A percentile compares a stretch with the other conserved stretches of the same genome.
Evolutionary conservation across 2,797 vertebrate species (phyloP).

Genomic region (Clarias fuscus): DNA sequence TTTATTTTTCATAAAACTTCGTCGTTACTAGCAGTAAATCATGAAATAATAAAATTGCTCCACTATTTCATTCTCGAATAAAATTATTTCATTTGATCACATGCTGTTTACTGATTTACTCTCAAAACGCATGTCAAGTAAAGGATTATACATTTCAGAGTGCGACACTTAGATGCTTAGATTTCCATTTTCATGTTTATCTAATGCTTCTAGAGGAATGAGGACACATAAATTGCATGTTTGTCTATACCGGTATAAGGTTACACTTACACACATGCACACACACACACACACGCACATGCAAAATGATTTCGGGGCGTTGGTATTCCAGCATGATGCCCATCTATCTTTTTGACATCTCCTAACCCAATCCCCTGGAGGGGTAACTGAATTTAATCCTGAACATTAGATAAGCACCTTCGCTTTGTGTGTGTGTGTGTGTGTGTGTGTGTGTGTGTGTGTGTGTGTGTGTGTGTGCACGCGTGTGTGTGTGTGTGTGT

Average conservation of each 20-base stretch:
- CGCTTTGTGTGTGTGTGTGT: conserved; percentile 52
- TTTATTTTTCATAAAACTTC: neutral
- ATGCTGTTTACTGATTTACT: conserved; percentile 49
- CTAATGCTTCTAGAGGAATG: conserved; percentile 54
- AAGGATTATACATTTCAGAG: conserved; percentile 46
- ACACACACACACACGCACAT: conserved; percentile 63
- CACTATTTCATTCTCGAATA: conserved; percentile 37
- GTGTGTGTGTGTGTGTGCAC: conserved; percentile 12
- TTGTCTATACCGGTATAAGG: conserved; percentile 52
- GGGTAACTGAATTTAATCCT: conserved; percentile 83
- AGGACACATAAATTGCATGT: conserved; percentile 53
- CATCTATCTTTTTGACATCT: conserved; percentile 86
- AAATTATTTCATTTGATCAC: conserved; percentile 45
- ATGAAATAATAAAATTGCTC: conserved; percentile 22
- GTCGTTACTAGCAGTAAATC: conserved; percentile 43
- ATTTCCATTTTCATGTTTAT: conserved; percentile 58
- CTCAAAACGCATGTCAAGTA: conserved; percentile 43
- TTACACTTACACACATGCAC: conserved; percentile 42
- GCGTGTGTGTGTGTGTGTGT: conserved; percentile 11
- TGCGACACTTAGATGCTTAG: conserved; percentile 43
- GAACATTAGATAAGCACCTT: conserved; percentile 81
- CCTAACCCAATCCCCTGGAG: conserved; percentile 80
- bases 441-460: conserved; percentile 44
- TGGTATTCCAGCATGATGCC: conserved; percentile 72
- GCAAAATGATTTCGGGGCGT: conserved; percentile 72